Evolutionary conservation across 2,113 vertebrate species (phyloP).

Genomic region (Himantopus leucocephalus): DNA sequence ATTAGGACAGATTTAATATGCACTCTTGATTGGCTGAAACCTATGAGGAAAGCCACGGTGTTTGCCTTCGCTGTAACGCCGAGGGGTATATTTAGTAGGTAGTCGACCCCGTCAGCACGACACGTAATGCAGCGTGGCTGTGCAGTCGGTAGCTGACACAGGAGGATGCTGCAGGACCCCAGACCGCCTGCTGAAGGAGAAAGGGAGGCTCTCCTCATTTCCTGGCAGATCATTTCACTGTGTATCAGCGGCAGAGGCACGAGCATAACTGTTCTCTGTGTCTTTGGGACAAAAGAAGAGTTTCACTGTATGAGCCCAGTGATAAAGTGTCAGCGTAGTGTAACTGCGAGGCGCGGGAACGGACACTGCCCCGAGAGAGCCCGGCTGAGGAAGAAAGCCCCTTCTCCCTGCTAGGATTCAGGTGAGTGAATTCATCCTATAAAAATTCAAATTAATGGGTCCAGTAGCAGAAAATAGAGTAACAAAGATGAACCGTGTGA

Average conservation of each 20-base stretch:
- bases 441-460: background rate
- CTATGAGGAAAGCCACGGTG: conserved; percentile 72
- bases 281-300: conserved; percentile 33
- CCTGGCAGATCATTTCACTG: background rate
- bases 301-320: conserved; percentile 24
- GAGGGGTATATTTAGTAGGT: conserved; percentile 84
- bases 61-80: conserved; percentile 79
- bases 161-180: conserved; percentile 76
- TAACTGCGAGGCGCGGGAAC: background rate
- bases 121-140: conserved; percentile 20
- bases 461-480: background rate
- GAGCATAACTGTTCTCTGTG: background rate
- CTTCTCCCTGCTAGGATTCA: background rate
- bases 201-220: background rate
- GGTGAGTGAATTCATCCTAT: background rate
- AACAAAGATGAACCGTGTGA: background rate
- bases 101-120: conserved; percentile 70
- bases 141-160: conserved; percentile 32
- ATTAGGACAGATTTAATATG: conserved; percentile 62
- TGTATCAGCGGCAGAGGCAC: conserved; percentile 39
- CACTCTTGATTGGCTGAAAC: conserved; percentile 73
- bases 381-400: background rate
- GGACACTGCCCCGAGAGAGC: background rate
- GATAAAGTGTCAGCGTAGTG: background rate
- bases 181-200: background rate